A percentile compares a stretch with the other conserved stretches of the same genome.
phyloP scores from a whole-genome alignment of 92 coral and sea anemone species.

The Palythoa caribaeorum region DNA sequence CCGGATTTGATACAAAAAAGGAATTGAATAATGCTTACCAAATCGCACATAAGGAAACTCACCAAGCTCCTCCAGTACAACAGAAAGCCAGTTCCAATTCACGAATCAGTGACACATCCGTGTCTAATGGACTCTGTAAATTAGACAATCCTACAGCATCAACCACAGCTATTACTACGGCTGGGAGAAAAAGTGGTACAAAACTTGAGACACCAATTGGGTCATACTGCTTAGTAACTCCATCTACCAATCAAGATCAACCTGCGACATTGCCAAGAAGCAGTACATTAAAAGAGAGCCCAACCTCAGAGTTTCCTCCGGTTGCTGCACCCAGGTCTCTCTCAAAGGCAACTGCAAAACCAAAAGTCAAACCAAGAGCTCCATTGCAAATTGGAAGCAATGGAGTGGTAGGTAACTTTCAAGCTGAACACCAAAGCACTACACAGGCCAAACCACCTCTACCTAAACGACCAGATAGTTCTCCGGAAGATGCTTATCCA shows the following conservation, averaged over 20 bases:
- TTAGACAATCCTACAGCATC: background rate
- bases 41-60: background rate
- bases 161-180: background rate
- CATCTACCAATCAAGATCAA: background rate
- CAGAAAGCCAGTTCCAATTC: background rate
- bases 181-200: background rate
- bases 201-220: constrained; percentile 5
- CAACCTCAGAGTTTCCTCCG: constrained; percentile 21
- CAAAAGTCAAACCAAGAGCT: constrained; percentile 28
- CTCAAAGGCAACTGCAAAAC: constrained; percentile 31
- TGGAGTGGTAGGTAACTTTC: background rate
- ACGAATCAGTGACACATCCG: background rate
- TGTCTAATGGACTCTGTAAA: background rate
- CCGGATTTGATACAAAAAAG: constrained; percentile 1
- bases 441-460: constrained; percentile 1
- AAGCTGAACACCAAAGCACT: background rate
- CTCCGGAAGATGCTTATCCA: background rate
- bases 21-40: constrained; percentile 5
- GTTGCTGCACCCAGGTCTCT: constrained; percentile 31
- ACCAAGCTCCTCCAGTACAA: constrained; percentile 10
- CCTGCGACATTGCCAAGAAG: constrained; percentile 6
- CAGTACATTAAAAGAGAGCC: background rate
- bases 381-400: constrained; percentile 22
- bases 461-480: constrained; percentile 43
- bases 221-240: constrained; percentile 10